A percentile compares a stretch with the other conserved stretches of the same genome.
These are phyloP conservation scores for Dendronephthya gigantea DNA, from an alignment of 64 coral and sea anemone genomes.

Conservation along the genomic window DNA sequence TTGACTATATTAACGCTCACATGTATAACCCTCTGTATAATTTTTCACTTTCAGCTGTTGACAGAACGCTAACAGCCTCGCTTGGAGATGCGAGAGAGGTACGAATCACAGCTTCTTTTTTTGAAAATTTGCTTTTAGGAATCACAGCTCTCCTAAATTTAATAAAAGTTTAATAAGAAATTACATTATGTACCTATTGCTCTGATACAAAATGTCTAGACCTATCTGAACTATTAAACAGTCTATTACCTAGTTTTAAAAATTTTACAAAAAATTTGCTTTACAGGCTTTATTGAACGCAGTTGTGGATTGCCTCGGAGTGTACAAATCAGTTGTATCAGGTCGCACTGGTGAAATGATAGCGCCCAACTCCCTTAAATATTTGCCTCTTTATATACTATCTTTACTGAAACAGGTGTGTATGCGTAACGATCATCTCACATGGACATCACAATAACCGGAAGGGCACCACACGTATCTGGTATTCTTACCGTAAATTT, in stretches of 20 bases:
- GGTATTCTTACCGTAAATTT: background rate
- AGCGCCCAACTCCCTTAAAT: constrained; percentile 63
- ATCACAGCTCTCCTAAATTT: no score
- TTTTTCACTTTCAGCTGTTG: constrained; percentile 61
- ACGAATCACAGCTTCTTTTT: background rate
- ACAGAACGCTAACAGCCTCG: constrained; percentile 71
- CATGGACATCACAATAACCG: background rate
- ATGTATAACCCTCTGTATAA: background rate
- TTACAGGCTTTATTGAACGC: constrained; percentile 90
- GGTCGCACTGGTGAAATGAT: constrained; percentile 61
- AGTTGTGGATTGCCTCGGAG: constrained; percentile 63
- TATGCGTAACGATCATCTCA: no score
- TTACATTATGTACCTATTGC: no score
- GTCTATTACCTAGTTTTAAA: no score
- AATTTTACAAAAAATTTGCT: background rate
- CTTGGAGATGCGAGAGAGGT: constrained; percentile 94
- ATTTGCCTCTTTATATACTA: constrained; percentile 70
- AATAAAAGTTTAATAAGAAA: no score
- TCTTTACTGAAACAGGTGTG: constrained; percentile 81
- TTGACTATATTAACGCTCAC: background rate
- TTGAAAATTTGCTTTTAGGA: background rate
- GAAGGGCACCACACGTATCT: background rate
- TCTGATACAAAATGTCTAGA: no score
- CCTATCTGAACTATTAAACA: no score
- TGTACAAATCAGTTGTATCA: constrained; percentile 68